A percentile compares a stretch with the other conserved stretches of the same genome.
phyloP scores from a whole-genome alignment of 2,888 invertebrate species.

The Phyllotreta cruciferae region DNA sequence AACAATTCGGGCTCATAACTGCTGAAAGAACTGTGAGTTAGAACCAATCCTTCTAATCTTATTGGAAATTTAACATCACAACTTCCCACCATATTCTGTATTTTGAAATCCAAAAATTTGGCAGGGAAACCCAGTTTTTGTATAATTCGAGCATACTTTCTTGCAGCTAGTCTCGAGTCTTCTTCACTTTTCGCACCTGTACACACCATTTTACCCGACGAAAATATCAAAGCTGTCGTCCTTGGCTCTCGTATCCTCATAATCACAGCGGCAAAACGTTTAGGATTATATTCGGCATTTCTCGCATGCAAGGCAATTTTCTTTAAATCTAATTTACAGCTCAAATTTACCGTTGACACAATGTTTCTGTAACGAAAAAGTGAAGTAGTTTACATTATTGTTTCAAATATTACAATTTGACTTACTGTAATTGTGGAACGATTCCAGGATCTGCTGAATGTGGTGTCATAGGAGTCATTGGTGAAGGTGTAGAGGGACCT shows the following conservation, averaged over 20 bases:
- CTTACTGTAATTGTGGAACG: slow-evolving; percentile 89
- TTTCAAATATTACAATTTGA: slow-evolving; percentile 37
- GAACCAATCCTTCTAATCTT: slow-evolving; percentile 69
- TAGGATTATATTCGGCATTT: slow-evolving; percentile 99
- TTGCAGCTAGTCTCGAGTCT: slow-evolving; percentile 74
- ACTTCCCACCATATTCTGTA: slow-evolving; percentile 87
- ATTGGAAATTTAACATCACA: slow-evolving; percentile 89
- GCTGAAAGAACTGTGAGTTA: slow-evolving; percentile 84
- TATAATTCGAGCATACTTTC: slow-evolving; percentile 83
- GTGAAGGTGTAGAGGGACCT: slow-evolving; percentile 77
- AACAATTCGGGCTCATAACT: slow-evolving; percentile 83
- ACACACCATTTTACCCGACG: slow-evolving; percentile 88
- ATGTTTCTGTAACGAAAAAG: slow-evolving; percentile 78
- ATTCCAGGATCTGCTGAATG: slow-evolving; percentile 93
- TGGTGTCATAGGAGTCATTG: slow-evolving; percentile 90
- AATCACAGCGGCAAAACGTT: slow-evolving; percentile 98
- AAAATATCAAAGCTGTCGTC: slow-evolving; percentile 85
- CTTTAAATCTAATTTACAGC: slow-evolving; percentile 93
- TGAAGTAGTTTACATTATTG: background rate
- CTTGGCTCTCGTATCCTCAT: slow-evolving; percentile 92
- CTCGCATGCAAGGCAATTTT: slow-evolving; percentile 97
- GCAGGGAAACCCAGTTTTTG: slow-evolving; percentile 81
- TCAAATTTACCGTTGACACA: slow-evolving; percentile 96
- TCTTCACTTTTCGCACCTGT: slow-evolving; percentile 88
- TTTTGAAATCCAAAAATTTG: slow-evolving; percentile 79